phyloP scores from a whole-genome alignment of 2,888 invertebrate species.

The Macroteleia sp. region DNA sequence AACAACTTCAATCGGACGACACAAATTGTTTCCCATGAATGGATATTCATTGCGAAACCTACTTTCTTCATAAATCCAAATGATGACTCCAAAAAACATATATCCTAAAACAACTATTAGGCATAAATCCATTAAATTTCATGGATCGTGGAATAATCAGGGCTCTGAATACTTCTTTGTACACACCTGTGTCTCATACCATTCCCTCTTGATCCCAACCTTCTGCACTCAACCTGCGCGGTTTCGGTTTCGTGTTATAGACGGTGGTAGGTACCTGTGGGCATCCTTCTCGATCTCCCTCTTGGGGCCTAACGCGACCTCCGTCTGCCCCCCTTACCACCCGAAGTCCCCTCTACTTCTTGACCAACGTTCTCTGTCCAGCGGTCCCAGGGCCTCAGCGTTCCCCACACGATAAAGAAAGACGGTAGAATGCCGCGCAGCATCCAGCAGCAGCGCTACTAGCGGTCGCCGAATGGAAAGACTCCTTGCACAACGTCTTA shows the following conservation, averaged over 20 bases:
- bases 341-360: constrained; percentile 85
- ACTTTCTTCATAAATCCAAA: no score
- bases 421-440: constrained; percentile 74
- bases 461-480: constrained; percentile 81
- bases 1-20: no score
- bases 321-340: constrained; percentile 55
- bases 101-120: neutral
- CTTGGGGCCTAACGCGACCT: constrained; percentile 59
- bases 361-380: constrained; percentile 84
- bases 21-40: no score
- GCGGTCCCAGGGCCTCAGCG: constrained; percentile 86
- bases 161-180: constrained; percentile 41
- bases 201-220: constrained; percentile 75
- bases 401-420: constrained; percentile 84
- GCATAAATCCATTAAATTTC: neutral
- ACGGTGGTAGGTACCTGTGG: constrained; percentile 76
- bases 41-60: no score
- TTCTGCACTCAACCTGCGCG: constrained; percentile 81
- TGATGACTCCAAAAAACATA: neutral
- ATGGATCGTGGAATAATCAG: constrained; percentile 27
- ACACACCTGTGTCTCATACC: constrained; percentile 78
- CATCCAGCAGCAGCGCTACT: constrained; percentile 84
- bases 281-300: constrained; percentile 57
- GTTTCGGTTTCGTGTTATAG: constrained; percentile 70
- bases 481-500: constrained; percentile 67